Evolutionary conservation across 2,113 vertebrate genomes (phyloP), one percentile per base, ranked within the genome.

Genomic region (Egretta garzetta): DNA sequence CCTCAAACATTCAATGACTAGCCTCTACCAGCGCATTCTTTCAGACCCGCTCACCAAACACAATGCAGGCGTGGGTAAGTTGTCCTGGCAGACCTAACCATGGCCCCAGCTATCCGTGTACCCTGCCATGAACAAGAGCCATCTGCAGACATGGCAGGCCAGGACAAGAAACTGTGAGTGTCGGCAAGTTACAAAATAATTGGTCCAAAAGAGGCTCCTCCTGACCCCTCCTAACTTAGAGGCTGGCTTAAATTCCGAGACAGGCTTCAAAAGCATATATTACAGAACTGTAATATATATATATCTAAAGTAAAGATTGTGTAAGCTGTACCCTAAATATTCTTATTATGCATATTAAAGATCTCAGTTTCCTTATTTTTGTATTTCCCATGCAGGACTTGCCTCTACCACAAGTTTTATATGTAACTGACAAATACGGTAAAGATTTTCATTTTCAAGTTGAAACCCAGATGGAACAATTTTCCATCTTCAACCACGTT

Each of bases 301-400:
- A 24, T 18, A 28, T n/a, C 23, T 86, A 73, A 24, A 77, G 80
- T 62, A 92, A 85, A 94, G 90, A 75, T 4, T 82, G 64, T 91
- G 86, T 75, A 96, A 94, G 93, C 93, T 95, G 93, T 95, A 96
- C 77, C 93, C 84, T 90, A 97, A 77, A 82, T 63, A 86, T 63
- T 80, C 26, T 86, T 89, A 33, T 62, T 66, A 94, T 75, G 71
- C 37, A 26, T 80, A 83, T 50, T 80, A 71, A 88, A 50, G 16
- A 88, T 28, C 56, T 84, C 43, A 13, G 23, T 52, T 86, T 43
- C 71, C 60, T 81, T 45, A 62, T 17, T 49, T 74, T 59, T 60
- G 0, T 55, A 50, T 23, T 88, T 93, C 43, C 45, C 33, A 8
- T 15, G 73, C 70, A 93, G 77, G 73, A 91, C 24, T 91, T 72